Percentiles rank a stretch among this genome's conserved stretches.
Evolutionary conservation across 1,140 invertebrate species (phyloP).

Genomic region (Caerostris extrusa): DNA sequence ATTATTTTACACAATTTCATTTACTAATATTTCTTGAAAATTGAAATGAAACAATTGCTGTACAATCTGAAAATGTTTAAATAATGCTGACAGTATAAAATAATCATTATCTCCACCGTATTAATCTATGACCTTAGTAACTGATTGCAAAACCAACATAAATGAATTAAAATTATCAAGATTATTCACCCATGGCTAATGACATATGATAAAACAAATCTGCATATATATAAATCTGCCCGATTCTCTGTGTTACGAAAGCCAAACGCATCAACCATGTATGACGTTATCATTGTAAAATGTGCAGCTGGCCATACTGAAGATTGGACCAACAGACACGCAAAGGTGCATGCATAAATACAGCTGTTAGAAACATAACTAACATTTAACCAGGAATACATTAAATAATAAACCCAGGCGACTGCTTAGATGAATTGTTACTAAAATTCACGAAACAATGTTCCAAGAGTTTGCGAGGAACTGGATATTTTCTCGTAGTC

Average conservation of each 20-base stretch:
- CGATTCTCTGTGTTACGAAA: not conserved
- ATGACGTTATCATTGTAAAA: not conserved
- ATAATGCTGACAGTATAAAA: too few relatives aligned
- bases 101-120: not conserved
- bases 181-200: constrained; percentile 2
- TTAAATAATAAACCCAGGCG: not conserved
- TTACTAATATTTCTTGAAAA: too few relatives aligned
- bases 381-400: constrained; percentile 7
- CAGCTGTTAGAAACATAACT: constrained; percentile 1
- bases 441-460: not conserved
- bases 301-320: not conserved
- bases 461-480: too few relatives aligned
- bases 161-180: not conserved
- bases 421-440: not conserved
- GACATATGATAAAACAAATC: not conserved
- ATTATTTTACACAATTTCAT: too few relatives aligned
- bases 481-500: too few relatives aligned
- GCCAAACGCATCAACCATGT: not conserved
- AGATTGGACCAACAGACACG: not conserved
- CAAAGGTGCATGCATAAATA: not conserved
- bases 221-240: not conserved
- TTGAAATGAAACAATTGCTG: too few relatives aligned
- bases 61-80: too few relatives aligned
- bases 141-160: not conserved
- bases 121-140: not conserved